phyloP scores from a whole-genome alignment of 2,797 vertebrate genomes.

The Semaprochilodus insignis region DNA sequence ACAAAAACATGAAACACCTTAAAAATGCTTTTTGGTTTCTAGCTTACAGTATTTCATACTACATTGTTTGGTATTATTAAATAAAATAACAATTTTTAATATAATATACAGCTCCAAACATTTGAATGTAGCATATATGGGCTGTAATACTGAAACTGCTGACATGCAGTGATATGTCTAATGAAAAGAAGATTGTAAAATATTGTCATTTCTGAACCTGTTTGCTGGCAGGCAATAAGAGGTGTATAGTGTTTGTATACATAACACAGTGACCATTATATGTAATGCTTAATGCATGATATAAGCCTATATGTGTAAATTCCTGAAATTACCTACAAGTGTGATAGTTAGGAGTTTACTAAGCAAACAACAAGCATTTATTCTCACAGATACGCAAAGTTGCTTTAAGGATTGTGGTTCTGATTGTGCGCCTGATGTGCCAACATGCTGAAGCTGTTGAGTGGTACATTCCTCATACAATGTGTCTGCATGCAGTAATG shows the following conservation, averaged over 20 bases:
- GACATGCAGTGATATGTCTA: too few relatives aligned
- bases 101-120: too few relatives aligned
- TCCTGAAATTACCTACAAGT: background rate
- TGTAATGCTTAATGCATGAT: background rate
- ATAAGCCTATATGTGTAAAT: background rate
- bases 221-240: too few relatives aligned
- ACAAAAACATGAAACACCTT: too few relatives aligned
- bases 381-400: background rate
- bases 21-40: too few relatives aligned
- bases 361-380: background rate
- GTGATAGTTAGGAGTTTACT: background rate
- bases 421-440: background rate
- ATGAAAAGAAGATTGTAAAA: too few relatives aligned
- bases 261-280: background rate
- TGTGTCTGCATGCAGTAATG: background rate
- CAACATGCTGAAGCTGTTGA: constrained; percentile 10
- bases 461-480: background rate
- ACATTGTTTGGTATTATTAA: too few relatives aligned
- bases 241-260: background rate
- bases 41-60: too few relatives aligned
- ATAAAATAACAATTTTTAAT: too few relatives aligned
- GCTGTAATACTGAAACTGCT: too few relatives aligned
- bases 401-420: background rate
- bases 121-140: too few relatives aligned
- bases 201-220: too few relatives aligned